phyloP scores from a whole-genome alignment of 2,888 invertebrate genomes.

The Sepioteuthis lessoniana region DNA sequence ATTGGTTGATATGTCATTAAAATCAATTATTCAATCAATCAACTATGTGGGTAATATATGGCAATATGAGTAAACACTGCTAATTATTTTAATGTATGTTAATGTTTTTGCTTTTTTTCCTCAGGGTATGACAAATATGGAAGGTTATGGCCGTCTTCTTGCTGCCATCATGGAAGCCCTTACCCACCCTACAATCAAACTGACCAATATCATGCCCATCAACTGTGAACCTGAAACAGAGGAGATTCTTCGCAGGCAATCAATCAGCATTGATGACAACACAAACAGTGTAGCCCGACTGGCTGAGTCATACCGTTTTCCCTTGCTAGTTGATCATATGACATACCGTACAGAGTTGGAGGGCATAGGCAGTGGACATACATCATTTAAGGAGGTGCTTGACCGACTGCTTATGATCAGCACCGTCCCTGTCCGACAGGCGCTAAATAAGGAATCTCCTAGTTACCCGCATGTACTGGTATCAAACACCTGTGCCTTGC shows the following conservation, averaged over 20 bases:
- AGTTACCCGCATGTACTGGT: constrained; percentile 77
- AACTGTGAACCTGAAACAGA: constrained; percentile 77
- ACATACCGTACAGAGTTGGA: constrained; percentile 81
- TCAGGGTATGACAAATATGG: constrained; percentile 67
- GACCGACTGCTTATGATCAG: constrained; percentile 88
- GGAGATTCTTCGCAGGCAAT: constrained; percentile 69
- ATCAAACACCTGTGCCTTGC: constrained; percentile 76
- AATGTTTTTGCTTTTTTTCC: constrained; percentile 23
- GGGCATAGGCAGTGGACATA: constrained; percentile 73
- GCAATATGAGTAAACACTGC: no score
- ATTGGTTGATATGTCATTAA: no score
- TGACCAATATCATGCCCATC: constrained; percentile 85
- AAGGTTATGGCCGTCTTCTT: constrained; percentile 80
- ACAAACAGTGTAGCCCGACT: constrained; percentile 78
- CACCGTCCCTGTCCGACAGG: constrained; percentile 83
- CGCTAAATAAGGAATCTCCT: constrained; percentile 76
- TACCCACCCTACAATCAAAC: constrained; percentile 84
- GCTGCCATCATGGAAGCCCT: constrained; percentile 89
- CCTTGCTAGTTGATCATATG: constrained; percentile 86
- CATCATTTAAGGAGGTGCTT: constrained; percentile 87
- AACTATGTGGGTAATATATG: no score
- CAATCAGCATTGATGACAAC: constrained; percentile 71
- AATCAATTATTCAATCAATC: no score
- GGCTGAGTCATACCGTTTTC: constrained; percentile 83
- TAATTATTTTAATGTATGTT: neutral